Percentiles rank a stretch among this genome's conserved stretches.
Conservation (phyloP, 2,113 vertebrate genomes). For the Microcebus lehilahytsara region DNA sequence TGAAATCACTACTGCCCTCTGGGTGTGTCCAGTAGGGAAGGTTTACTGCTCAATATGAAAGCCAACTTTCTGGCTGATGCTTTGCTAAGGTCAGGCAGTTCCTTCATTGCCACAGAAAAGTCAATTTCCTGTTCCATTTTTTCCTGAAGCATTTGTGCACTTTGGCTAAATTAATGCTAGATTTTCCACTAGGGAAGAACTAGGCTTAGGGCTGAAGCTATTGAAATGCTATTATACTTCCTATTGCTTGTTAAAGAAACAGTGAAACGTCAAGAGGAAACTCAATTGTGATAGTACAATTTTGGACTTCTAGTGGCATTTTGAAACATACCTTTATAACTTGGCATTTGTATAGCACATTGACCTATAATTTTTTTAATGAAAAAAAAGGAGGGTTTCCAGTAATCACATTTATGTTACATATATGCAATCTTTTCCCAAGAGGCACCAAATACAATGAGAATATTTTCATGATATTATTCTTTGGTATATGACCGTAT, state of each 20-base stretch:
- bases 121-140: constrained; percentile 82
- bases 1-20: constrained; percentile 1
- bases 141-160: constrained; percentile 72
- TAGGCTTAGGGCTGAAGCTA: constrained; percentile 62
- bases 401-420: neutral
- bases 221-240: constrained; percentile 77
- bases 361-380: constrained; percentile 1
- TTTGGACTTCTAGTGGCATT: constrained; percentile 57
- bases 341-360: neutral
- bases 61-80: neutral
- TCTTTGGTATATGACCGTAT: neutral
- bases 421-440: neutral
- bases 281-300: constrained; percentile 47
- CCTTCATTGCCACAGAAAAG: constrained; percentile 63
- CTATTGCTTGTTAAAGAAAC: constrained; percentile 76
- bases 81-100: constrained; percentile 50
- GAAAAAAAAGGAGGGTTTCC: neutral
- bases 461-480: constrained; percentile 14
- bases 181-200: constrained; percentile 78
- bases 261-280: constrained; percentile 64
- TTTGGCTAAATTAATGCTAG: constrained; percentile 70
- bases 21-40: neutral
- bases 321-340: constrained; percentile 60
- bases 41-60: constrained; percentile 31
- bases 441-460: neutral